These are phyloP conservation scores for Penaeus chinensis DNA, from an alignment of 1,140 invertebrate species.

Conservation along the genomic window DNA sequence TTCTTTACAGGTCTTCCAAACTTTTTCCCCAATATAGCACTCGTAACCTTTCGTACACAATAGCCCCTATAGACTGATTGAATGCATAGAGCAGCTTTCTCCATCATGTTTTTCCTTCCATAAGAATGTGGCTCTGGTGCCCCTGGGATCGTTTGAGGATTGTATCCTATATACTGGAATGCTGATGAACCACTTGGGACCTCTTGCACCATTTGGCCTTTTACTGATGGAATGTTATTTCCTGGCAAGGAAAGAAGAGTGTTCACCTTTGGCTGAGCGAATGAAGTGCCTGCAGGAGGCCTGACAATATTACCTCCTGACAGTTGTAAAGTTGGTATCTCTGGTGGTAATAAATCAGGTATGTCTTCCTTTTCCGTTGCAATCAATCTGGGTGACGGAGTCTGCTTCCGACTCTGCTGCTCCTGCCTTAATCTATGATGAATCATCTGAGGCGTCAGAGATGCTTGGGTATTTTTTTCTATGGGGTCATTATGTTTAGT, in stretches of 20 bases:
- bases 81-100: constrained; percentile 30
- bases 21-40: constrained; percentile 7
- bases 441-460: no score
- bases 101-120: constrained; percentile 4
- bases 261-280: constrained; percentile 6
- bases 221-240: neutral
- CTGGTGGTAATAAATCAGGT: constrained; percentile 40
- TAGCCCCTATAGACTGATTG: constrained; percentile 47
- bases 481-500: no score
- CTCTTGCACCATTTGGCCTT: neutral
- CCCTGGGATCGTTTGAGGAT: no score
- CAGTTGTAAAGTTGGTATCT: constrained; percentile 30
- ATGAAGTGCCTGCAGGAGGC: neutral
- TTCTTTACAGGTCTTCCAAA: neutral
- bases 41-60: constrained; percentile 48
- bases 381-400: neutral
- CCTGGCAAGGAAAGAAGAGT: neutral
- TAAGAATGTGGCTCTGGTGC: no score
- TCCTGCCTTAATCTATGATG: no score
- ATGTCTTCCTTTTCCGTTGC: constrained; percentile 5
- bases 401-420: no score
- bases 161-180: no score
- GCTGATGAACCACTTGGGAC: neutral
- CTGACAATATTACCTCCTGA: constrained; percentile 15
- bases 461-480: no score